These are phyloP conservation scores for Grammomys dolichurus DNA, from an alignment of 2,113 vertebrate genomes.

Conservation along the genomic window DNA sequence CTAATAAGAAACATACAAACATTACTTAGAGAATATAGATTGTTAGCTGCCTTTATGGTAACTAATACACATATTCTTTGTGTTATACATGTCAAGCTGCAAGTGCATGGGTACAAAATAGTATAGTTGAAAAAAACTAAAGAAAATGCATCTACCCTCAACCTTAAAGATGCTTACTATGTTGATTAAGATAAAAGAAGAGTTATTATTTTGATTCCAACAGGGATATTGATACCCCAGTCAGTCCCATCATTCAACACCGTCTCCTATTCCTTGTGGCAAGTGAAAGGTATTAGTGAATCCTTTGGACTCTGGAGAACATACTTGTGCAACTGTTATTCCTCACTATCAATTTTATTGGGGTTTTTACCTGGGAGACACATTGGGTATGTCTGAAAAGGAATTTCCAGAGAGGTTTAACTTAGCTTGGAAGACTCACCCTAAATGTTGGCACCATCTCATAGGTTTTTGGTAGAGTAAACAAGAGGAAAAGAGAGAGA, in stretches of 20 bases:
- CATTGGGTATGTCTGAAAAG: background rate
- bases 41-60: background rate
- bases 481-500: background rate
- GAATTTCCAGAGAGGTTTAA: background rate
- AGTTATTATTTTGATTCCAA: background rate
- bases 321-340: background rate
- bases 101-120: background rate
- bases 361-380: background rate
- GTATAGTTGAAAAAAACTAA: background rate
- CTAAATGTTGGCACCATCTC: background rate
- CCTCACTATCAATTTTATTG: background rate
- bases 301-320: background rate
- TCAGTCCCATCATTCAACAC: background rate
- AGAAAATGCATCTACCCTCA: slow-evolving; percentile 37
- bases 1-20: slow-evolving; percentile 40
- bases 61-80: background rate
- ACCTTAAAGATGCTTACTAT: slow-evolving; percentile 32
- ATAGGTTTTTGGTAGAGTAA: background rate
- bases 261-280: background rate
- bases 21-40: slow-evolving; percentile 29
- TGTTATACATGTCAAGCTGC: slow-evolving; percentile 34
- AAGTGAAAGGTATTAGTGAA: background rate
- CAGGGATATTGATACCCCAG: background rate
- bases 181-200: slow-evolving; percentile 57
- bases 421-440: background rate